Evolutionary conservation across 1,140 invertebrate species (phyloP), one percentile per base, ranked within the genome.

Genomic region (Cotesia vestalis): DNA sequence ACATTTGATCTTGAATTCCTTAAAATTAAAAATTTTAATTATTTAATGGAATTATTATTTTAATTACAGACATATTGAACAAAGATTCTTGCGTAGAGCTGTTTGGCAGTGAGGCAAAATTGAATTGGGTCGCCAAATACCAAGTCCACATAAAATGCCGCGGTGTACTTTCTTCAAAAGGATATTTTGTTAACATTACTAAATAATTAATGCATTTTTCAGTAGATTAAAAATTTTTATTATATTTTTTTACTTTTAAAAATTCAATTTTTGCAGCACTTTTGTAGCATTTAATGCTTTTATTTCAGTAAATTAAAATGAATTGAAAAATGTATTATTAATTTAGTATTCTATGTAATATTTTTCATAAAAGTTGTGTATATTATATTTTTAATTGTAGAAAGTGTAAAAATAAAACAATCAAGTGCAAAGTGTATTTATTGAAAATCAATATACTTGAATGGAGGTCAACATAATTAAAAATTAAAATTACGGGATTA

Each of bases 91-190:
- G 90, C 20, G 77, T 80, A n/a, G 80, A 89, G 63, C 80, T 90
- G 60, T 88, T 92, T 83, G 83, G 84, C 60, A 66, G 77, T 71
- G 61, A 81, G 75, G 75, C 84, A 53, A 74, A 81, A 77, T 81
- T 92, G 40, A 84, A 90, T 52, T 97, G 95, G 95, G 90, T 92
- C 9, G 87, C 92, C 51, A 88, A 94, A 69, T 97, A 96, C 84
- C 93, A 96, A 80, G 92, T 96, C 0, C 92, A 97, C 80, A 90
- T 97, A 0, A 96, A 95, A 80, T 95, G 95, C 81, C 90, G 96
- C 64, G 96, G 96, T 11, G 94, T 98, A 12, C 88, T 98, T 38
- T 92, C 93, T 3, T 91, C 92, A 36, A 98, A 97, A 84, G 96
- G 96, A 9, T 97, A 93, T 75, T 85, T 94, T 51, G 79, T 92